These are phyloP conservation scores for Lacanobia oleracea DNA, from an alignment of 2,888 invertebrate species.

Conservation along the genomic window DNA sequence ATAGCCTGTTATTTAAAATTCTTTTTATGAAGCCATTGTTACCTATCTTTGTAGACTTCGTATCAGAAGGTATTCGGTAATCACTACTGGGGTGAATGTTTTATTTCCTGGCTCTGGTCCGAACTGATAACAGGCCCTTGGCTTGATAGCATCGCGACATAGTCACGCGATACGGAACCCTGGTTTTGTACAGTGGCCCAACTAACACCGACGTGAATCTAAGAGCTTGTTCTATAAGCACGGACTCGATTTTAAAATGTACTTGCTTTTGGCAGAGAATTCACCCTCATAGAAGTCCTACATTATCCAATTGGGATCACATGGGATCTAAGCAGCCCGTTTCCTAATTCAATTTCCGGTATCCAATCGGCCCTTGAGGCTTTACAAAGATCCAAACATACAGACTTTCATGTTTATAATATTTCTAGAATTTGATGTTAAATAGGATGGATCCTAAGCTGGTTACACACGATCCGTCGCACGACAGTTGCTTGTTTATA, in stretches of 20 bases:
- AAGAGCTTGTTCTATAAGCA: background rate
- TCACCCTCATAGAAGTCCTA: too few relatives aligned
- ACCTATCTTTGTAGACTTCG: background rate
- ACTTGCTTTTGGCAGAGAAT: background rate
- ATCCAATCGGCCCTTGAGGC: too few relatives aligned
- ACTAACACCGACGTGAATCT: conserved; percentile 21
- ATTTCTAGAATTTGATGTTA: too few relatives aligned
- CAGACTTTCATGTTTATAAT: too few relatives aligned
- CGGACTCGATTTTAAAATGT: background rate
- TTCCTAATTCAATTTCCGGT: too few relatives aligned
- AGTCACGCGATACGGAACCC: conserved; percentile 79
- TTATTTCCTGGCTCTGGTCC: conserved; percentile 81
- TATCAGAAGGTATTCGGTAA: conserved; percentile 64
- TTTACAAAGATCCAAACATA: too few relatives aligned
- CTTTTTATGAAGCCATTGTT: conserved; percentile 36
- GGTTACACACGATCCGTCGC: background rate
- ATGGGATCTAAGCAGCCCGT: too few relatives aligned
- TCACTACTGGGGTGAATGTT: conserved; percentile 74
- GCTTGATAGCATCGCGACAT: conserved; percentile 76
- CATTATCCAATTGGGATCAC: too few relatives aligned
- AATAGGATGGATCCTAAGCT: background rate
- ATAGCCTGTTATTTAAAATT: conserved; percentile 6
- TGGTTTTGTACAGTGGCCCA: conserved; percentile 42
- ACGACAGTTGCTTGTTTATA: background rate
- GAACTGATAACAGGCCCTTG: conserved; percentile 79